Evolutionary conservation across 2,888 invertebrate species (phyloP), one percentile per base, ranked within the genome.

Genomic region (Epicampocera succincta): DNA sequence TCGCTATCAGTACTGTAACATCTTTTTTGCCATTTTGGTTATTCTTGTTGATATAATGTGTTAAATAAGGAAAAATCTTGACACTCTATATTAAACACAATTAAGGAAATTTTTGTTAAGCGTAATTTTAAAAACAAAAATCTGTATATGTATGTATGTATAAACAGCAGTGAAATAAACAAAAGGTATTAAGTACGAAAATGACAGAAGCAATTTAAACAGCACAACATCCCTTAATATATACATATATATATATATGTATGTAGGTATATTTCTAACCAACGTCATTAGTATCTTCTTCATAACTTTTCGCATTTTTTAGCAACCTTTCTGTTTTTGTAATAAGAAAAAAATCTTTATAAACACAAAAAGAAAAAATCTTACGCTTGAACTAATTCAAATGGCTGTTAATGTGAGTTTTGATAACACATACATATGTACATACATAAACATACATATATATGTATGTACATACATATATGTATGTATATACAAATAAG

Each of bases 311-410:
- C 40, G 17, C 15, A 15, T 46, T 54, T 44, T 73, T 54, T 42
- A 44, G 54, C 52, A 52, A 52, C 72, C 33, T 74, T 56, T 46
- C n/a, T 40, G 68, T 19, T 58, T 50, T 44, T 60, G 44, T 61
- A 38, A 52, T 54, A 61, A 76, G 68, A 68, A 68, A 8, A 33
- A 68, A 52, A 52, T 75, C 66, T 75, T 66, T 52, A n/a, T 48
- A 38, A 29, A 56, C 40, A 65, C 50, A 56, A 29, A 40, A 21
- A n/a, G n/a, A 56, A 48, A 63, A 71, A 77, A 63, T 77, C 69
- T 71, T 77, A 71, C 77, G 77, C 77, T 48, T 77, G 77, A 77
- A 42, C 56, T 65, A 71, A 56, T 56, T 69, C 61, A 54, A 76
- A 61, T 76, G 69, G 29, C 46, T 54, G 25, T 33, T 65, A 71